A percentile compares a stretch with the other conserved stretches of the same genome.
Conservation (phyloP, 2,113 vertebrate genomes). For the Chauna torquata region DNA sequence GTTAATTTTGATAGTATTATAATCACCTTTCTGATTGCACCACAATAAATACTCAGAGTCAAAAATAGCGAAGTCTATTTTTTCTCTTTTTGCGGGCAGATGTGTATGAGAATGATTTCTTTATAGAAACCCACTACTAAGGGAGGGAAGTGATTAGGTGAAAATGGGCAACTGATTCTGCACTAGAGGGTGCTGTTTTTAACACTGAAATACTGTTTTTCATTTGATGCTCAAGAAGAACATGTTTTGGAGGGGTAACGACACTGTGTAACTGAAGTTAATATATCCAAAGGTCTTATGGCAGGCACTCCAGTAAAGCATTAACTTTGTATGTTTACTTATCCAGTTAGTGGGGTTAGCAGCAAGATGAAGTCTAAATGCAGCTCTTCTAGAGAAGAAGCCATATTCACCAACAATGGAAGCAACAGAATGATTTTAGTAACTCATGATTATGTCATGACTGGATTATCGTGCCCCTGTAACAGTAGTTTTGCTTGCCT, state of each 20-base stretch:
- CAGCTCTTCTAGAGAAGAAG: background rate
- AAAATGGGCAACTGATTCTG: background rate
- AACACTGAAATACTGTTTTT: background rate
- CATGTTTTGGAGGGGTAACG: background rate
- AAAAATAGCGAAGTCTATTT: conserved; percentile 47
- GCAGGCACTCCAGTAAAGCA: background rate
- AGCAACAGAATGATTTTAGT: background rate
- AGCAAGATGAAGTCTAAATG: background rate
- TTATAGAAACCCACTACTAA: background rate
- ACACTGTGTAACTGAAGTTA: background rate
- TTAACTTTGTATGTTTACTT: background rate
- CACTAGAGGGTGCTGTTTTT: background rate
- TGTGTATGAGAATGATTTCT: background rate
- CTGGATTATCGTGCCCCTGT: background rate
- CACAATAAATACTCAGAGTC: conserved; percentile 12
- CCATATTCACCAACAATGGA: background rate
- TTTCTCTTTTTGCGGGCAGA: background rate
- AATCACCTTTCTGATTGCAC: conserved; percentile 62
- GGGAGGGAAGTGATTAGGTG: background rate
- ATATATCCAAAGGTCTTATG: background rate
- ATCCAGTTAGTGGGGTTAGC: background rate
- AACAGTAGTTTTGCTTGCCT: background rate
- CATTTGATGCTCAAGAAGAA: background rate
- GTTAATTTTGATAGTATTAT: conserved; percentile 49
- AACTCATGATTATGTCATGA: background rate